Conservation (phyloP, 2,888 invertebrate species). For the Allophyes oxyacanthae region DNA sequence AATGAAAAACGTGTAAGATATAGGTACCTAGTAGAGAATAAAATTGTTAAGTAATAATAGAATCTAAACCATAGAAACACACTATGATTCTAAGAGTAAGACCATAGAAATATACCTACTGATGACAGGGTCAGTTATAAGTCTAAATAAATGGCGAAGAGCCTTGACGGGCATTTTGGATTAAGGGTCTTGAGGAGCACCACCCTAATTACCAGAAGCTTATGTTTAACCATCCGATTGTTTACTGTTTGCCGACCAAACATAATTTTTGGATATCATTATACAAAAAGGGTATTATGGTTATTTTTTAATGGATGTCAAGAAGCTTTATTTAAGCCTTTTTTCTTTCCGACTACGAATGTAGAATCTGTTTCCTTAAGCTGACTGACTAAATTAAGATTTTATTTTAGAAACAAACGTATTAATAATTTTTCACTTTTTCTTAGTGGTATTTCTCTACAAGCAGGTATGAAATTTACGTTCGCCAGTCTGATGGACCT, state of each 20-base stretch:
- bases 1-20: too few relatives aligned
- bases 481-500: background rate
- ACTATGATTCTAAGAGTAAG: too few relatives aligned
- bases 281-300: conserved; percentile 7
- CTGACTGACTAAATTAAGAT: too few relatives aligned
- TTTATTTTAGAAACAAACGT: too few relatives aligned
- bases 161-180: conserved; percentile 27
- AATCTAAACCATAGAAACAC: too few relatives aligned
- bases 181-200: conserved; percentile 30
- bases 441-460: too few relatives aligned
- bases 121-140: too few relatives aligned
- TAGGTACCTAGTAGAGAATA: too few relatives aligned
- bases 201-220: conserved; percentile 46
- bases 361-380: conserved; percentile 1
- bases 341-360: background rate
- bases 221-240: conserved; percentile 32
- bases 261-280: conserved; percentile 37
- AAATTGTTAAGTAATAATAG: too few relatives aligned
- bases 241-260: conserved; percentile 39
- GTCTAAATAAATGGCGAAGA: conserved; percentile 28
- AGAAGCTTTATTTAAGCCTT: background rate
- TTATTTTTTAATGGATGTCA: conserved; percentile 33
- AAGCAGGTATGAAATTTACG: background rate
- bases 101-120: too few relatives aligned
- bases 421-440: too few relatives aligned